Percentiles rank a stretch among this genome's conserved stretches.
These are phyloP conservation scores for Tillus elongatus DNA, from an alignment of 2,888 invertebrate genomes.

Conservation along the genomic window DNA sequence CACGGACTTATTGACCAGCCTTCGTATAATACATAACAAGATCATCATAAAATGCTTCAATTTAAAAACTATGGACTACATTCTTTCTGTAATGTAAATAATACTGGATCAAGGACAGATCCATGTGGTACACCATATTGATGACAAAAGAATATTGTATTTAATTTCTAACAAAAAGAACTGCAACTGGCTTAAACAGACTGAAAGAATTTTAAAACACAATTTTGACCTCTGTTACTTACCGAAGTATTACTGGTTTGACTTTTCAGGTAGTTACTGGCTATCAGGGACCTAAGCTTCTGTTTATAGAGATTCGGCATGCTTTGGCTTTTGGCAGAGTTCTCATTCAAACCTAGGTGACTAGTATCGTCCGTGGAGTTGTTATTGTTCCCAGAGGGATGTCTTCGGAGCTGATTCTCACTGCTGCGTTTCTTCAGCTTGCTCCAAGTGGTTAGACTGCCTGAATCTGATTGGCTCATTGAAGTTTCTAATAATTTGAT, in stretches of 20 bases:
- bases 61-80: too few relatives aligned
- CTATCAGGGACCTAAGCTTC: slow-evolving; percentile 43
- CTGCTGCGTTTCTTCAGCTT: slow-evolving; percentile 67
- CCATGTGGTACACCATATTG: too few relatives aligned
- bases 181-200: too few relatives aligned
- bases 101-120: too few relatives aligned
- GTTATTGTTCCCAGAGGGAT: slow-evolving; percentile 64
- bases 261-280: slow-evolving; percentile 45
- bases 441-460: slow-evolving; percentile 77
- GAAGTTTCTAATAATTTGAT: slow-evolving; percentile 49
- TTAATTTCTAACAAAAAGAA: too few relatives aligned
- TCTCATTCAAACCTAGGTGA: slow-evolving; percentile 49
- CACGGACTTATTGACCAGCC: too few relatives aligned
- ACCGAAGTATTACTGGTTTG: slow-evolving; percentile 61
- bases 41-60: too few relatives aligned
- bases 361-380: slow-evolving; percentile 46
- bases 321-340: slow-evolving; percentile 64
- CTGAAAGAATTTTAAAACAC: too few relatives aligned
- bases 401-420: slow-evolving; percentile 55
- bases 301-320: slow-evolving; percentile 63
- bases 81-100: too few relatives aligned
- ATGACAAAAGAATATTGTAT: too few relatives aligned
- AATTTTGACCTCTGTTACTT: too few relatives aligned
- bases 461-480: slow-evolving; percentile 82
- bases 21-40: too few relatives aligned